These are phyloP conservation scores for Diglossa brunneiventris DNA, from an alignment of 2,113 vertebrate genomes.

Conservation along the genomic window DNA sequence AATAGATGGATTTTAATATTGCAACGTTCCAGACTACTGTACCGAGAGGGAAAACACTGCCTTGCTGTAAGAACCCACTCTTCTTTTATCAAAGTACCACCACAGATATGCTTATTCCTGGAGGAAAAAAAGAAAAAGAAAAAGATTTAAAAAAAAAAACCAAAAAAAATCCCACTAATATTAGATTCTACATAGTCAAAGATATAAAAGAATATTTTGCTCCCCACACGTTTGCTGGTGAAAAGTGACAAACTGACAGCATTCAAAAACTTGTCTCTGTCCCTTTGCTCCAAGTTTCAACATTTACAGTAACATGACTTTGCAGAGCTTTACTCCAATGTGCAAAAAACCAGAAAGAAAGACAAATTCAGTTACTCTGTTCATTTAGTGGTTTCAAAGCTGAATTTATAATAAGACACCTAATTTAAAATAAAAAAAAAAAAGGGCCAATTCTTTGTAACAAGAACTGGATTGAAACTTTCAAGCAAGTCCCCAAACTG, in stretches of 20 bases:
- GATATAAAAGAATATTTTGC: background rate
- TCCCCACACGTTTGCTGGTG: background rate
- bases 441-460: background rate
- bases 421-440: background rate
- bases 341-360: background rate
- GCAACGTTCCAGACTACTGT: conserved; percentile 47
- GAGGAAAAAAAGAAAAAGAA: background rate
- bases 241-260: background rate
- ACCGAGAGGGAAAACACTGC: conserved; percentile 96
- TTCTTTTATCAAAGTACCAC: conserved; percentile 93
- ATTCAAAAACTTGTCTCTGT: background rate
- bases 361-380: background rate
- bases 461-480: background rate
- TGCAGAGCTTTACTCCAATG: background rate
- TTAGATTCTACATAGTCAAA: background rate
- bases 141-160: background rate
- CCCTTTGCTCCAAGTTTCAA: background rate
- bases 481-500: background rate
- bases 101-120: conserved; percentile 91
- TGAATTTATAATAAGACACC: background rate
- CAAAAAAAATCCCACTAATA: background rate
- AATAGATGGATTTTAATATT: background rate
- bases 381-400: background rate
- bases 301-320: background rate
- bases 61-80: conserved; percentile 95